These are phyloP conservation scores for Anas bahamensis DNA, from an alignment of 2,797 vertebrate species.

Conservation along the genomic window DNA sequence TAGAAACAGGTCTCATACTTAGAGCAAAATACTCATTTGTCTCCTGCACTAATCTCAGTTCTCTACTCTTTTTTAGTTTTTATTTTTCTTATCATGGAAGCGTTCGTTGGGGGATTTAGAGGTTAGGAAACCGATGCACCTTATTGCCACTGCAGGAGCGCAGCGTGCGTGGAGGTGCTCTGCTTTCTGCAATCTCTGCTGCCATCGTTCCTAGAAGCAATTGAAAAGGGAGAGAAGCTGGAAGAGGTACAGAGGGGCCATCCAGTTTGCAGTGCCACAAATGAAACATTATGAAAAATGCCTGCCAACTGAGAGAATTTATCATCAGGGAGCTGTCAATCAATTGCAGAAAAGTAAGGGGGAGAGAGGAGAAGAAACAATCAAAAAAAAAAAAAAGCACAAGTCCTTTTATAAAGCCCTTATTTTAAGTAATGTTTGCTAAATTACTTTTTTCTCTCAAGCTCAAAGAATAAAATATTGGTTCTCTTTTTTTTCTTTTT, in stretches of 20 bases:
- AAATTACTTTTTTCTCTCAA: slow-evolving; percentile 40
- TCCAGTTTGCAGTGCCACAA: neutral
- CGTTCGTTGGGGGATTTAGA: neutral
- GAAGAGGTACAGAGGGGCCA: neutral
- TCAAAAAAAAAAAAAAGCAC: neutral
- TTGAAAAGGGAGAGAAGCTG: neutral
- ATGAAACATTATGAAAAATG: neutral
- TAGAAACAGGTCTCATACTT: neutral
- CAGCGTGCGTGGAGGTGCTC: fast-evolving
- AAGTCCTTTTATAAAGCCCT: neutral
- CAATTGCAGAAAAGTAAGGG: slow-evolving; percentile 20
- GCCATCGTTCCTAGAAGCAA: neutral
- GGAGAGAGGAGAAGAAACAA: slow-evolving; percentile 49
- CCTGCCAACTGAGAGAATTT: slow-evolving; percentile 37
- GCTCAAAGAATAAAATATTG: neutral
- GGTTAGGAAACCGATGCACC: neutral
- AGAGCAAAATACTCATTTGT: neutral
- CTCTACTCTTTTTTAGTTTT: neutral
- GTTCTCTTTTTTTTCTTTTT: neutral
- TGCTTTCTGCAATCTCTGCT: neutral
- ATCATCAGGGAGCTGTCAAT: slow-evolving; percentile 66
- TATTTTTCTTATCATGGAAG: fast-evolving
- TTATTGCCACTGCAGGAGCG: neutral
- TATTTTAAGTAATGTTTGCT: slow-evolving; percentile 59
- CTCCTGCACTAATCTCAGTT: neutral